Evolutionary conservation across 2,888 invertebrate species (phyloP).

Genomic region (Deilephila porcellus): DNA sequence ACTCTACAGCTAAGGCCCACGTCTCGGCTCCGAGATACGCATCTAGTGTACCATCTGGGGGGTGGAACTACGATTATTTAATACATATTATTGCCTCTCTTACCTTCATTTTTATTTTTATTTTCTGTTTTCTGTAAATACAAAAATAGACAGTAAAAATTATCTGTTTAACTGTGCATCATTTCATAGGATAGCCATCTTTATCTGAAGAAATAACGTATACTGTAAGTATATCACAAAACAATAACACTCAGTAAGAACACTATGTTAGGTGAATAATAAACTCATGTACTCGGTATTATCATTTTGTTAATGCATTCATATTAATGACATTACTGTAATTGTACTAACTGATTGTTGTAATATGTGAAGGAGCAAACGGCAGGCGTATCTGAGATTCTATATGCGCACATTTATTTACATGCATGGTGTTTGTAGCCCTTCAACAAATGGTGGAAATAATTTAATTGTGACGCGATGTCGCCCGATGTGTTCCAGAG

Average conservation of each 20-base stretch:
- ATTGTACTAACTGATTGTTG: constrained; percentile 56
- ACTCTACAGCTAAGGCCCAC: constrained; percentile 40
- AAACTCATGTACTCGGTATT: constrained; percentile 63
- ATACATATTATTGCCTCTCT: constrained; percentile 57
- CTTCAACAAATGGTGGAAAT: constrained; percentile 76
- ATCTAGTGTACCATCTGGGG: constrained; percentile 41
- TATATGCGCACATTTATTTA: constrained; percentile 66
- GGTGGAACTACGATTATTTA: constrained; percentile 42
- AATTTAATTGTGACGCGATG: constrained; percentile 58
- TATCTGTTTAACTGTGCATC: constrained; percentile 91
- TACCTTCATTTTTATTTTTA: constrained; percentile 60
- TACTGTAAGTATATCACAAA: constrained; percentile 85
- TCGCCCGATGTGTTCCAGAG: constrained; percentile 59
- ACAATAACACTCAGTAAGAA: constrained; percentile 83
- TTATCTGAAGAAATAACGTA: constrained; percentile 85
- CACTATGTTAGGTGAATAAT: constrained; percentile 81
- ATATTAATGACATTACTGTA: constrained; percentile 53
- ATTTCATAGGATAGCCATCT: constrained; percentile 89
- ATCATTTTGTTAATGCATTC: constrained; percentile 63
- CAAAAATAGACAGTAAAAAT: constrained; percentile 87
- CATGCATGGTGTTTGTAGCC: constrained; percentile 79
- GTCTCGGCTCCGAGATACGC: background rate
- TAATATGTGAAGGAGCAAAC: constrained; percentile 57
- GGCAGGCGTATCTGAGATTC: constrained; percentile 18
- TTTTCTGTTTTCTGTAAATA: constrained; percentile 80